Evolutionary conservation across 1,140 invertebrate genomes (phyloP).

Genomic region (Lepidostoma basale): DNA sequence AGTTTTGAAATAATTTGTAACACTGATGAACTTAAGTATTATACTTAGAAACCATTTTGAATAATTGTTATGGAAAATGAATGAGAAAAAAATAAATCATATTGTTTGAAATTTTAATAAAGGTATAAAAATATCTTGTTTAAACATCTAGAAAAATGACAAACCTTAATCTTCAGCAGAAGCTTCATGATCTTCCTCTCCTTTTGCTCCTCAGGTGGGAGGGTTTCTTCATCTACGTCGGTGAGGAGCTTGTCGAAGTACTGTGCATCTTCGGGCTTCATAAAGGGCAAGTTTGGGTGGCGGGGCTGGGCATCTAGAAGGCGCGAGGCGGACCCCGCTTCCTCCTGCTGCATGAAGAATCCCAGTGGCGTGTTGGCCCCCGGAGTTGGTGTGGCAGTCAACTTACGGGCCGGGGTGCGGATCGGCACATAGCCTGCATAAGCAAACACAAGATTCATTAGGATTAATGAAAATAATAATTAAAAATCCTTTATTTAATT

Average conservation of each 20-base stretch:
- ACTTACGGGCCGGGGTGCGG: slow-evolving; percentile 93
- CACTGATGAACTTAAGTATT: too few species aligned
- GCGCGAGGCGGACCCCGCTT: slow-evolving; percentile 76
- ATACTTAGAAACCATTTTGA: too few species aligned
- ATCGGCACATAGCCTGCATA: slow-evolving; percentile 89
- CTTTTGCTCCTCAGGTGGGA: slow-evolving; percentile 96
- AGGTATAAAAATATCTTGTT: too few species aligned
- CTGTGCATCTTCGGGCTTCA: slow-evolving; percentile 99
- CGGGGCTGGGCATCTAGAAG: slow-evolving; percentile 97
- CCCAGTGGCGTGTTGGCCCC: slow-evolving; percentile 89
- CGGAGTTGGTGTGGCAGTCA: slow-evolving; percentile 97
- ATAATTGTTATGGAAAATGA: neutral
- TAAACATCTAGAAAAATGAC: neutral
- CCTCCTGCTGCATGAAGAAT: slow-evolving; percentile 94
- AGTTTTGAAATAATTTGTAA: too few species aligned
- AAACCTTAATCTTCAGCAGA: slow-evolving; percentile 91
- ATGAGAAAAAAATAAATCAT: too few species aligned
- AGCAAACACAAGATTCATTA: neutral
- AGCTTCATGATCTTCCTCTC: slow-evolving; percentile 99
- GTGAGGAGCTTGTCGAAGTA: slow-evolving; percentile 99
- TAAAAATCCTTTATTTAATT: too few species aligned
- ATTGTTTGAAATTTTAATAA: too few species aligned
- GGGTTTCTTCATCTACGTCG: slow-evolving; percentile 95
- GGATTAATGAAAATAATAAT: slow-evolving; percentile 3
- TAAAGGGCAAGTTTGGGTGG: slow-evolving; percentile 90